Evolutionary conservation across 2,113 vertebrate species (phyloP).

Genomic region (Larimichthys crocea): DNA sequence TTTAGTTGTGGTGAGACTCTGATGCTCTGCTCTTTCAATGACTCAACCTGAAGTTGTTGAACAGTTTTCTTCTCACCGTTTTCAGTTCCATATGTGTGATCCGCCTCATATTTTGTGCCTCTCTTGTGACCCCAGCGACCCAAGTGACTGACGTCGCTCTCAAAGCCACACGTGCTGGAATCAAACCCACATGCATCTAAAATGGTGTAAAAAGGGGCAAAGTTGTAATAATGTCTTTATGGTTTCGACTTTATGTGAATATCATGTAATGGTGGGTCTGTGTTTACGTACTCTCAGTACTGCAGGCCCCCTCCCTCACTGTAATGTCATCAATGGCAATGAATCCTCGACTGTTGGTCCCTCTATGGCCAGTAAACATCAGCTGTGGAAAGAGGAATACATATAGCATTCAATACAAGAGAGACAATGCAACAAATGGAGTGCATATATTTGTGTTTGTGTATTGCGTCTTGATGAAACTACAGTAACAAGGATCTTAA

Average conservation of each 20-base stretch:
- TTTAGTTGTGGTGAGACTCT: not conserved
- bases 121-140: conserved; percentile 69
- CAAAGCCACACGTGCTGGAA: conserved; percentile 73
- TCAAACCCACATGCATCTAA: conserved; percentile 82
- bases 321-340: conserved; percentile 83
- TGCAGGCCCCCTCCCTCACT: conserved; percentile 77
- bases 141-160: conserved; percentile 49
- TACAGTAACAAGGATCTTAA: too few species aligned
- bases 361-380: conserved; percentile 71
- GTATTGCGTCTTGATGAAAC: too few species aligned
- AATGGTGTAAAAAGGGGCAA: not conserved
- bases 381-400: conserved; percentile 61
- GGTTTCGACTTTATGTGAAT: not conserved
- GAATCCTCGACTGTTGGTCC: conserved; percentile 72
- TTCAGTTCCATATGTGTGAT: conserved; percentile 81
- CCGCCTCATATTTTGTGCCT: conserved; percentile 65
- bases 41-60: too few species aligned
- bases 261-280: not conserved
- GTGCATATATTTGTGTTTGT: not conserved
- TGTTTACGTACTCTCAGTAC: conserved; percentile 62
- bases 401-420: not conserved
- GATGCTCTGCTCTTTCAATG: not conserved
- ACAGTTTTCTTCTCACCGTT: conserved; percentile 69
- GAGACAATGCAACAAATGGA: too few species aligned
- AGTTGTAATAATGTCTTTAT: not conserved